A percentile compares a stretch with the other conserved stretches of the same genome.
These are phyloP conservation scores for Spea bombifrons DNA, from an alignment of 2,113 vertebrate genomes.

Conservation along the genomic window DNA sequence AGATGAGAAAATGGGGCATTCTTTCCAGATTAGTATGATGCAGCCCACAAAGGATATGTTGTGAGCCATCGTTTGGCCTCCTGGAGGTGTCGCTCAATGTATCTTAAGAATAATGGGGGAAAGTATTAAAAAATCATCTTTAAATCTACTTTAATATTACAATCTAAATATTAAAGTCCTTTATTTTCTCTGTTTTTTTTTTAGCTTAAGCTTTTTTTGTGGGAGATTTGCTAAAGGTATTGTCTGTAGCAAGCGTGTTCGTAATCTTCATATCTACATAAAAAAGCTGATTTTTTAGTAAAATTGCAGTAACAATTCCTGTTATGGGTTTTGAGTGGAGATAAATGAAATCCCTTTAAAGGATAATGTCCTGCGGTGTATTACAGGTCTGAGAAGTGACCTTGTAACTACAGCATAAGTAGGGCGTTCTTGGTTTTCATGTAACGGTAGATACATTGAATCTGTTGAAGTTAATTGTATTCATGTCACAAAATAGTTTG, in stretches of 20 bases:
- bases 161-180: slow-evolving; percentile 13
- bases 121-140: neutral
- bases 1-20: slow-evolving; percentile 15
- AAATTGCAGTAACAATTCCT: too few species aligned
- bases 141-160: slow-evolving; percentile 1
- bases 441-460: too few species aligned
- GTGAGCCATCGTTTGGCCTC: slow-evolving; percentile 9
- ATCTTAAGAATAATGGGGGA: slow-evolving; percentile 7
- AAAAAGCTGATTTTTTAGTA: too few species aligned
- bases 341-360: too few species aligned
- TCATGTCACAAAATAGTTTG: too few species aligned
- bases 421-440: too few species aligned
- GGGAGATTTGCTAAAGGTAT: neutral
- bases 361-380: too few species aligned
- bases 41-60: slow-evolving; percentile 16
- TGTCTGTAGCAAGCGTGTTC: neutral
- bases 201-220: neutral
- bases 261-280: too few species aligned
- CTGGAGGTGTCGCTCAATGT: slow-evolving; percentile 14
- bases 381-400: too few species aligned
- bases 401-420: too few species aligned
- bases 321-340: too few species aligned
- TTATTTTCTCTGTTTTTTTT: neutral
- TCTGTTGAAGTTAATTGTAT: too few species aligned
- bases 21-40: slow-evolving; percentile 16